Evolutionary conservation across 2,113 vertebrate genomes (phyloP).

Genomic region (Phylloscopus trochiloides): DNA sequence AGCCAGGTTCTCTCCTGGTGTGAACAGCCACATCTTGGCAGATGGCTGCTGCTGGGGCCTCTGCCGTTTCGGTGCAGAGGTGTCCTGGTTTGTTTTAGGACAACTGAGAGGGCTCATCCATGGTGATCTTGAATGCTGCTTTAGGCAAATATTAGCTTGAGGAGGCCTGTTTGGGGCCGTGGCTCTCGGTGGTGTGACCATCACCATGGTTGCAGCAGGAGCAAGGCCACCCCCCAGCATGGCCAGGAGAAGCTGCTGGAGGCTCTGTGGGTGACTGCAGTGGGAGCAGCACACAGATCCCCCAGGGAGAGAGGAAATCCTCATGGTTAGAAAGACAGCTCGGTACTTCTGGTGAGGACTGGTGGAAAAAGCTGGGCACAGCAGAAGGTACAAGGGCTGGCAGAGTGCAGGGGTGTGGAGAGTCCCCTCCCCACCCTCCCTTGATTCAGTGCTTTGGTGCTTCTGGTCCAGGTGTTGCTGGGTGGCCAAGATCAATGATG

Average conservation of each 20-base stretch:
- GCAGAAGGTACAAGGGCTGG: not conserved
- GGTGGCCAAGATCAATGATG: not conserved
- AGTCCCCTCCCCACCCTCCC: not conserved
- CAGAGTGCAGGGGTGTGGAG: not conserved
- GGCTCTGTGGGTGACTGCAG: not conserved
- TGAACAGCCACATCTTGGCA: not conserved
- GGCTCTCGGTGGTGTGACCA: not conserved
- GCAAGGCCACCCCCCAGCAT: not conserved
- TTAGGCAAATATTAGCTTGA: not conserved
- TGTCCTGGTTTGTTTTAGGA: not conserved
- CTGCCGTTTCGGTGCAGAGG: not conserved
- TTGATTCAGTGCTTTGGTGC: not conserved
- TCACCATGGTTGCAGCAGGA: not conserved
- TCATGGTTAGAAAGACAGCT: not conserved
- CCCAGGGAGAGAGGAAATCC: fast-evolving
- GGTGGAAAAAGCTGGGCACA: not conserved
- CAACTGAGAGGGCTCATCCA: not conserved
- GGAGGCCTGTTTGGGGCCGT: not conserved
- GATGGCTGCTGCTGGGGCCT: not conserved
- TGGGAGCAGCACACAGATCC: not conserved
- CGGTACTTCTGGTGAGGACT: not conserved
- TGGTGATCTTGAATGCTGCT: not conserved
- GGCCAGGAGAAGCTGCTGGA: not conserved
- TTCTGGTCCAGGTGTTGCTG: not conserved
- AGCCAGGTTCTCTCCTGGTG: not conserved